Conservation (phyloP, 2,113 vertebrate genomes). For the Engraulis encrasicolus region DNA sequence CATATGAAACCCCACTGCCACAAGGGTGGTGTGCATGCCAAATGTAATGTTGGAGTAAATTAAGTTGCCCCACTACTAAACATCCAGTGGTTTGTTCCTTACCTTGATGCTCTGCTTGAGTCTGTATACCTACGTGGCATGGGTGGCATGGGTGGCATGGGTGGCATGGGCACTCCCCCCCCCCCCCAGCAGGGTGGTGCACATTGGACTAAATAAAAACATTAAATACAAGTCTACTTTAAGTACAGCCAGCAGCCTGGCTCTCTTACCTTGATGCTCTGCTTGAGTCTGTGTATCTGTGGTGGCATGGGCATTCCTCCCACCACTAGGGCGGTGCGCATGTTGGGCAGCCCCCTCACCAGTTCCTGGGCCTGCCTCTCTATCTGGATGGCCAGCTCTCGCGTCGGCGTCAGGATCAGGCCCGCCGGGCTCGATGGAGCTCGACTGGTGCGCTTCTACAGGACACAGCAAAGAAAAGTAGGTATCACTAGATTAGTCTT, state of each 20-base stretch:
- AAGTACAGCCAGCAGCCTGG: no score
- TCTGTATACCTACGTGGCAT: conserved; percentile 90
- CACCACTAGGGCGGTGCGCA: conserved; percentile 91
- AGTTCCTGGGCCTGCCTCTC: conserved; percentile 91
- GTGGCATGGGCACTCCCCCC: conserved; percentile 90
- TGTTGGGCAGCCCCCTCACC: conserved; percentile 85
- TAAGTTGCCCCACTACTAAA: no score
- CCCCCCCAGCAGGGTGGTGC: conserved; percentile 90
- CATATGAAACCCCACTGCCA: no score
- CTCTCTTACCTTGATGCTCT: conserved; percentile 90
- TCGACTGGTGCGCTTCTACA: neutral
- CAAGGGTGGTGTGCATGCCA: no score
- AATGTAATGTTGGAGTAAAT: no score
- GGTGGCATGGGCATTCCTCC: conserved; percentile 92
- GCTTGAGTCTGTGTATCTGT: conserved; percentile 89
- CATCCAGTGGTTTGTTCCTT: no score
- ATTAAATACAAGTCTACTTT: no score
- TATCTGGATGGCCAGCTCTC: conserved; percentile 95
- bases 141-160: no score
- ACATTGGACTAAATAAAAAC: no score
- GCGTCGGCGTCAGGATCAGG: conserved; percentile 90
- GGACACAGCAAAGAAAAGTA: neutral
- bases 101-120: conserved; percentile 91
- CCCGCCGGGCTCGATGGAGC: conserved; percentile 66
- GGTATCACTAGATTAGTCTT: no score